A percentile compares a stretch with the other conserved stretches of the same genome.
Conservation (phyloP, 2,797 vertebrate species). For the Rhadinocentrus ornatus region DNA sequence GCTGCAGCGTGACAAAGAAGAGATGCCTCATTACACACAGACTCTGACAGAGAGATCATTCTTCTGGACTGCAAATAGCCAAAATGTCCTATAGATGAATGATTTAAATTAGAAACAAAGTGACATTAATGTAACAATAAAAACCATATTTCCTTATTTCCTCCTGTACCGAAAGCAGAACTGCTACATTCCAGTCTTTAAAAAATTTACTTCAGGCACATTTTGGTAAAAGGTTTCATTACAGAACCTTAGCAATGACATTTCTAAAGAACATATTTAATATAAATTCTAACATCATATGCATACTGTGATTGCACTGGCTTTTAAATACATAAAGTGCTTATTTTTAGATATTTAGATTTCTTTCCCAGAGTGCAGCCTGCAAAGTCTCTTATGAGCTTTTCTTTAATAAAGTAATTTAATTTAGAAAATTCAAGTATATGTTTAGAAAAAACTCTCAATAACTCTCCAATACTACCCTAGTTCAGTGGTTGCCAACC, state of each 20-base stretch:
- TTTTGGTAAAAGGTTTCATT: background rate
- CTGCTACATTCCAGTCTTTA: background rate
- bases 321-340: too few relatives aligned
- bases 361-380: background rate
- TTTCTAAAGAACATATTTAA: background rate
- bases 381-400: background rate
- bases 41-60: background rate
- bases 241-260: background rate
- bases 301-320: too few relatives aligned
- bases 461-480: too few relatives aligned
- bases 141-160: background rate
- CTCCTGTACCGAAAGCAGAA: background rate
- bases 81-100: background rate
- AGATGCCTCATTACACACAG: constrained; percentile 1
- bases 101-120: background rate
- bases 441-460: too few relatives aligned
- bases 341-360: background rate
- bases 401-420: background rate
- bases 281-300: background rate
- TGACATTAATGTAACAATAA: background rate
- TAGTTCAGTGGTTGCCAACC: too few relatives aligned
- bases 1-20: background rate
- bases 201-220: background rate
- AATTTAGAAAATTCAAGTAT: too few relatives aligned
- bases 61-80: background rate